Evolutionary conservation across 2,888 invertebrate species (phyloP).

Genomic region (Trachelus troglodyta): DNA sequence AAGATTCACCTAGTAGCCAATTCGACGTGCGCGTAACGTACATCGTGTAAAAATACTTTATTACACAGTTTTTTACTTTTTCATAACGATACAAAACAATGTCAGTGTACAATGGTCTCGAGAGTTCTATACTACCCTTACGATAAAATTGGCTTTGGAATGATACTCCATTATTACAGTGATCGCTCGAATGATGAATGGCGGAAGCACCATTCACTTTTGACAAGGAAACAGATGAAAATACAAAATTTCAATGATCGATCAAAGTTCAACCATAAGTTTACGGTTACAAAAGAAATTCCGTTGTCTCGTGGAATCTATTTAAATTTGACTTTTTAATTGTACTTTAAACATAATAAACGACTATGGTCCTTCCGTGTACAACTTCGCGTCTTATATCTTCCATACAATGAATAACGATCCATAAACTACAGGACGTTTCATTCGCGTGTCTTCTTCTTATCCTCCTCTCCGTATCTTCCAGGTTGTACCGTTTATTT

Average conservation of each 20-base stretch:
- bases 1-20: constrained; percentile 14
- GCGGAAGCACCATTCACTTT: neutral
- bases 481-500: neutral
- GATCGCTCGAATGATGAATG: neutral
- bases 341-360: neutral
- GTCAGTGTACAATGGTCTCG: neutral
- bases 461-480: neutral
- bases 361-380: neutral
- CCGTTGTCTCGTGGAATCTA: too few species aligned
- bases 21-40: neutral
- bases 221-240: neutral
- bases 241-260: neutral
- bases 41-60: constrained; percentile 7
- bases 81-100: neutral
- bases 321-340: neutral
- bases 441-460: too few species aligned
- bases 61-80: neutral
- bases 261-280: neutral
- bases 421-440: neutral
- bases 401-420: neutral
- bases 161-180: neutral
- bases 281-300: neutral
- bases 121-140: neutral
- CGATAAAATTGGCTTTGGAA: neutral
- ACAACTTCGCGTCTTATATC: neutral